Evolutionary conservation across 2,888 invertebrate genomes (phyloP).

Genomic region (Hofmannophila pseudospretella): DNA sequence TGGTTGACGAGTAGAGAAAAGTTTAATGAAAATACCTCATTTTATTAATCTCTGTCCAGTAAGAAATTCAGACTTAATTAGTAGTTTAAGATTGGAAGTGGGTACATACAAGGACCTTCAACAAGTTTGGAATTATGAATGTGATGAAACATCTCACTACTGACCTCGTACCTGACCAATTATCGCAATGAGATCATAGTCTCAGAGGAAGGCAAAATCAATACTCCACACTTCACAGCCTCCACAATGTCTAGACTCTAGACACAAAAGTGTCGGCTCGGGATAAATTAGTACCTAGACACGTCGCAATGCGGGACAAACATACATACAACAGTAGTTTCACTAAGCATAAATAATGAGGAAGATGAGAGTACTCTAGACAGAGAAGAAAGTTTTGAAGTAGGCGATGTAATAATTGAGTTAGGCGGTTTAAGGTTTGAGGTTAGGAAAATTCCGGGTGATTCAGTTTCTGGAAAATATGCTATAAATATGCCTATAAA

Average conservation of each 20-base stretch:
- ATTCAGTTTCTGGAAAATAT: conserved; percentile 15
- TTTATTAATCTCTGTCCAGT: no score
- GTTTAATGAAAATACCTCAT: no score
- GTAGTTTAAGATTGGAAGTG: no score
- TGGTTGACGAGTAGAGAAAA: no score
- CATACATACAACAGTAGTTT: conserved; percentile 14
- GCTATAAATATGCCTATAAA: conserved; percentile 31
- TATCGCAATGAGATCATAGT: conserved; percentile 3
- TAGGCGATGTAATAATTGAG: conserved; percentile 5
- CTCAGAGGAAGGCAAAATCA: conserved; percentile 29
- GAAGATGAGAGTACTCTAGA: conserved; percentile 1
- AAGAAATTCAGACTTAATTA: no score
- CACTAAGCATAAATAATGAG: neutral
- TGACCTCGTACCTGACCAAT: conserved; percentile 1
- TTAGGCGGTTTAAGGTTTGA: conserved; percentile 27
- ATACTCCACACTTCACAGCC: conserved; percentile 36
- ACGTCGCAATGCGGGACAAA: conserved; percentile 41
- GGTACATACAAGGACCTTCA: no score
- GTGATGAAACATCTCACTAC: neutral
- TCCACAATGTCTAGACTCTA: conserved; percentile 40
- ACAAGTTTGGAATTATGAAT: no score
- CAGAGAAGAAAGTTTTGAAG: neutral
- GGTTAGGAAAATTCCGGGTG: conserved; percentile 55
- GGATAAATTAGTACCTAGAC: no score
- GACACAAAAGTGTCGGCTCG: conserved; percentile 14